Evolutionary conservation across 1,140 invertebrate genomes (phyloP), one percentile per base, ranked within the genome.

Genomic region (Proctacanthus coquilletti): DNA sequence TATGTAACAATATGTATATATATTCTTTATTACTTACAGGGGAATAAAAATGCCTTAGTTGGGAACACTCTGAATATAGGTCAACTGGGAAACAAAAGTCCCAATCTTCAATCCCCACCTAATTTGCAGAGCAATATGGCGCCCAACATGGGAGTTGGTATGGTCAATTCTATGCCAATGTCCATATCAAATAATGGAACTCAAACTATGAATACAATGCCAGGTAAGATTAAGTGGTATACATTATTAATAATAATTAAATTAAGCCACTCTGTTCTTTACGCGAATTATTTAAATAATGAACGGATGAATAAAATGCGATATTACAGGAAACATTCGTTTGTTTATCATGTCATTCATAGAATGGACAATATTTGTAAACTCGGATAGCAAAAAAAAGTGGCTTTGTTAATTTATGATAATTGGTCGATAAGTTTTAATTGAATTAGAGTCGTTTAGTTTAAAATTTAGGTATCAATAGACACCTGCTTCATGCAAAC

Each of bases 71-170:
- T 80, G 66, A 40, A 38, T 11, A 70, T 74, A 52, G 77, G 72
- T 52, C 72, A 73, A 45, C 65, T 83, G 52, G 77, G 77, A 42
- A 84, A 69, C 58, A 84, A 83, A 52, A 83, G 78, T 59, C 77
- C 78, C 32, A 84, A 78, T 50, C 64, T 86, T 56, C 82, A 84
- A 59, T 84, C 80, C 30, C 80, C 80, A 33, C 80, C 80, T 9
- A 83, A 84, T 52, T 76, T 81, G 39, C 69, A 71, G 42, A 68
- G 68, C 30, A 72, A 63, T 49, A 56, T 75, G 50, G 63, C 68
- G 40, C 52, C 47, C 36, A 74, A 70, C 46, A 70, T 72, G 58
- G 66, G 67, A 33, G 64, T 63, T 46, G 65, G 64, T 3, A 66
- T 69, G 41, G 68, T 65, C 42, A 70, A 70, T 53, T 64, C 69